Evolutionary conservation across 2,113 vertebrate genomes (phyloP), one percentile per base, ranked within the genome.

Genomic region (Piaya cayana): DNA sequence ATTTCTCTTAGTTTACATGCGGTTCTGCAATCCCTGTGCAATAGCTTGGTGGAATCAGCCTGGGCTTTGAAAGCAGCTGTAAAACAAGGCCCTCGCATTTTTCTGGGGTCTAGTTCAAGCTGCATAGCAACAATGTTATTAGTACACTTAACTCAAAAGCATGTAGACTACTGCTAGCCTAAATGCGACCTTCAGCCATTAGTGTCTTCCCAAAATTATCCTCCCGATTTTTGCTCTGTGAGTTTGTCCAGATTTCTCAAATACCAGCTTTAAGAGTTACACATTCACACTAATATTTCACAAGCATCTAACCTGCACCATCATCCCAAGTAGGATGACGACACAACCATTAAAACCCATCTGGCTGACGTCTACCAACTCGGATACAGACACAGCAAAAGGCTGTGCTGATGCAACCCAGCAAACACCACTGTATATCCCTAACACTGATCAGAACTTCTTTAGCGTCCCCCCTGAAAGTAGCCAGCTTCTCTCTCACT

Each of bases 321-420:
- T 93, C 87, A 96, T 92, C 81, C 52, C 92, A 92, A 93, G 83
- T 68, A 95, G 94, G 85, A 90, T 88, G 92, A 96, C 49, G 58
- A 94, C 93, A 91, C 65, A 82, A 84, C 63, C 56, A 87, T 74
- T 95, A 93, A 96, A 95, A 77, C 82, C 82, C 39, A 63, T 47
- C 82, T 83, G 93, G 87, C 72, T 96, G 85, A 94, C 15, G 6
- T 88, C 85, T 80, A 75, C 76, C 39, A 88, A 88, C 63, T 92
- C 62, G 27, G n/a, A 47, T 3, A 91, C 11, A 53, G 68, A 39
- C 69, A 69, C 22, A 45, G 87, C 58, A 76, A 11, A 53, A 80
- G 74, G 62, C 55, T 9, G 19, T 30, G 26, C 2, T 15, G 75
- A 80, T 60, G 62, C 50, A 68, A 62, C 8, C 34, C 45, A n/a